Base-by-base conservation (phyloP, 1,140 invertebrate genomes). In the Ips typographus region DNA sequence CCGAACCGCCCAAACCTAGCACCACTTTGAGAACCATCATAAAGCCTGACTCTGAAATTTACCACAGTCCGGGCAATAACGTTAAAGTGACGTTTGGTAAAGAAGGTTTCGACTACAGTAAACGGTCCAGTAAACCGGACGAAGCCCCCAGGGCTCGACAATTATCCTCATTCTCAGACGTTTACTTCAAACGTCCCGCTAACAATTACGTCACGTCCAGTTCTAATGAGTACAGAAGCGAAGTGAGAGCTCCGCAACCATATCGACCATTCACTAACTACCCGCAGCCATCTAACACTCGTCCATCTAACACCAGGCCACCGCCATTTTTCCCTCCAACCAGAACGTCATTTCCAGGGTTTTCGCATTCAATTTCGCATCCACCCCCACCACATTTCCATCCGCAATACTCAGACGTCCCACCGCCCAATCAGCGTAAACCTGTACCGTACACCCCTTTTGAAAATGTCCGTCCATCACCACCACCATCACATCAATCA, bases 11-110 rank as follows among this genome's bases (percentile, higher is more conserved):
- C 1, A 85, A 87, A 0, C 83, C 83, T 66, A 87, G 89, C 6
- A 94, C 92, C 6, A 94, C 92, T 2, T 79, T 93, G 43, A 83
- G 92, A 77, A 88, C 92, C 1, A 90, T 94, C 40, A 94, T 94
- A 56, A 87, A 89, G 72, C 92, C 92, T 0, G 91, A 94, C 72
- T 93, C 91, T 3, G 91, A 94, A 78, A 83, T 87, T 38, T 93
- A 90, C 74, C 91, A 93, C 74, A 88, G 86, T 65, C 86, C 89
- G 65, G 69, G 69, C 1, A 89, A 88, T 66, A 89, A 89, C 40
- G 88, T 91, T 6, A 88, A 89, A 73, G 86, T 92, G 3, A 91
- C 90, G 40, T 92, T 93, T 72, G 90, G 89, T 5, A 87, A 86
- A 49, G 86, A 89, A 72, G 79, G 83, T 57, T 83, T 86, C 57